Evolutionary conservation across 2,888 invertebrate genomes (phyloP).

Genomic region (Chalcis sispes): DNA sequence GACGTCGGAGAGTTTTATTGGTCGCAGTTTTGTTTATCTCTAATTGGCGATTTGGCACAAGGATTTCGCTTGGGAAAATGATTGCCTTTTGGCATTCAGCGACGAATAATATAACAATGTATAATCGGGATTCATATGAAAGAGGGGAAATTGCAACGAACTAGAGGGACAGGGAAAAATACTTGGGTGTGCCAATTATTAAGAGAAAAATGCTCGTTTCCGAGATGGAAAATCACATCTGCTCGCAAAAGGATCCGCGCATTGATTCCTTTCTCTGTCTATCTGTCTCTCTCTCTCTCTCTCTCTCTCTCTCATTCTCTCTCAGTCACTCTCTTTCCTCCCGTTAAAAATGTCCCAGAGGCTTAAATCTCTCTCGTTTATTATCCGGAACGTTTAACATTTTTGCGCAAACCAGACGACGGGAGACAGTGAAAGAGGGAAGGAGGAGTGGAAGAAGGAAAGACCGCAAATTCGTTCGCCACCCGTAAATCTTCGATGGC

Average conservation of each 20-base stretch:
- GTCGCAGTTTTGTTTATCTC: constrained; percentile 54
- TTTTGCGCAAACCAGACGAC: constrained; percentile 63
- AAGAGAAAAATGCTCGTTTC: constrained; percentile 37
- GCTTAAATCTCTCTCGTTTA: constrained; percentile 72
- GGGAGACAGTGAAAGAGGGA: constrained; percentile 50
- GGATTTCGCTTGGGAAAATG: constrained; percentile 20
- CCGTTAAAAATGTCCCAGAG: constrained; percentile 69
- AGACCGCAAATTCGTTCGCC: constrained; percentile 59
- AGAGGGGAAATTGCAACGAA: constrained; percentile 11
- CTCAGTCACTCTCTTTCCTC: constrained; percentile 53
- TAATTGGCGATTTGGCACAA: constrained; percentile 57
- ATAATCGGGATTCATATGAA: constrained; percentile 20
- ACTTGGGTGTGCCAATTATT: constrained; percentile 39
- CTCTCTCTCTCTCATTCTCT: no score
- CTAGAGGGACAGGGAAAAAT: constrained; percentile 54
- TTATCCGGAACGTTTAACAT: constrained; percentile 73
- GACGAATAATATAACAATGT: neutral
- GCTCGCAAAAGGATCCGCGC: constrained; percentile 67
- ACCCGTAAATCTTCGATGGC: constrained; percentile 71
- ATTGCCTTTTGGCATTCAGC: constrained; percentile 30
- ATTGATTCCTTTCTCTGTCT: constrained; percentile 70
- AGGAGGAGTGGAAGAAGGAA: neutral
- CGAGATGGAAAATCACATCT: constrained; percentile 45
- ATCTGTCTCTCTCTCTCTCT: no score
- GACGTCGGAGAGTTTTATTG: constrained; percentile 51